Base-by-base conservation (phyloP, 2,888 invertebrate genomes). In the Onchidella celtica region DNA sequence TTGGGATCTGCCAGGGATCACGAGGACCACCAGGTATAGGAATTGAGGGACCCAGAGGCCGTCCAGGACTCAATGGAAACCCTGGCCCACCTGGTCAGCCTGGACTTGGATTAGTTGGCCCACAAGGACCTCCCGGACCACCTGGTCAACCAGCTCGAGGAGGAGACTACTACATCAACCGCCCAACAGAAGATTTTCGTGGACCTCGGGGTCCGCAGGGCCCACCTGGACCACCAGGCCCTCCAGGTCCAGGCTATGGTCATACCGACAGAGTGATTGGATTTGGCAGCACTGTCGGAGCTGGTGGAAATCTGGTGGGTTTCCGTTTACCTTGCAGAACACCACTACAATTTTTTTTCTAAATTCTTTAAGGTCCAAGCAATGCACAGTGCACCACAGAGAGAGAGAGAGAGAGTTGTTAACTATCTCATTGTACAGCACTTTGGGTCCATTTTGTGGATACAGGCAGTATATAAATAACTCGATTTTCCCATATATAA, bases 201-300 rank as follows among this genome's bases (percentile, higher is more conserved):
- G 85, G 84, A 9, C 69, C 69, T 9, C 66, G 68, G 3, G 85
- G 86, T 21, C 76, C 78, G 1, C 87, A 81, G 69, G 88, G 90
- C 1, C 89, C 89, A 9, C 89, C 89, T 11, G 91, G 91, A 4
- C 89, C 89, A 0, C 88, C 88, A 9, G 90, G 91, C 0, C 87
- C 86, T 1, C 86, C 89, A 9, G 87, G 86, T 38, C 83, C 72
- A 11, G 79, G 83, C 17, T 47, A 4, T 73, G 78, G 57, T 59
- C 59, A 27, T 40, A 73, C 32, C 38, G 68, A 73, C 34, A 75
- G 36, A 32, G 68, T 59, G n/a, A 69, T 81, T 40, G 77, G 82
- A 21, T 82, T 70, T 70, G 75, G 77, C 36, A 63, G 68, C n/a
- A 76, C 77, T 55, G 79, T 80, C 0, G 72, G 74, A 34, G 73